These are phyloP conservation scores for Nematostella vectensis DNA, from an alignment of 92 coral and sea anemone genomes.

Conservation along the genomic window DNA sequence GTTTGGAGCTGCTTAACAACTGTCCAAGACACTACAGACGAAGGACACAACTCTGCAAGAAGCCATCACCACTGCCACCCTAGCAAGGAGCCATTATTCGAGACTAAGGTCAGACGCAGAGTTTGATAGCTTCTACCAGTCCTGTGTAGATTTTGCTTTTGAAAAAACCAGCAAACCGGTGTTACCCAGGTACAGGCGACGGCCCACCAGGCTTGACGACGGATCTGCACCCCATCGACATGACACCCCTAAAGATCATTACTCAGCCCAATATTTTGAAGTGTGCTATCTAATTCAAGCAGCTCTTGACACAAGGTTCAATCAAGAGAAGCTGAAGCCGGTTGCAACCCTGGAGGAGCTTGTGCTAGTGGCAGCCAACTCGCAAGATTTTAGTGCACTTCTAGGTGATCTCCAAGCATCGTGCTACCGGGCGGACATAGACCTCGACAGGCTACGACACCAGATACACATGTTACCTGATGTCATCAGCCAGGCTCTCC, in stretches of 20 bases:
- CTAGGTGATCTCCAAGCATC: slow-evolving; percentile 16
- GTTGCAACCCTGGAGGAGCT: slow-evolving; percentile 25
- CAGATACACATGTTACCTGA: slow-evolving; percentile 34
- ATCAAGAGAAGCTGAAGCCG: slow-evolving; percentile 33
- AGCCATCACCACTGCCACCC: no score
- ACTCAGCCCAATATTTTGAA: slow-evolving; percentile 30
- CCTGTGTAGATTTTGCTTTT: no score
- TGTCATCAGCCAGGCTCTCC: slow-evolving; percentile 20
- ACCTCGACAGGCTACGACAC: slow-evolving; percentile 24
- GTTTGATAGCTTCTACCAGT: no score
- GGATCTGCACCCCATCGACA: slow-evolving; percentile 32
- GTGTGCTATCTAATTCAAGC: slow-evolving; percentile 32
- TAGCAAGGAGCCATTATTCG: no score
- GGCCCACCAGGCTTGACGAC: slow-evolving; percentile 34
- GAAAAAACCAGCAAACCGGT: slow-evolving; percentile 23
- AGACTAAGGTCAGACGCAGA: no score
- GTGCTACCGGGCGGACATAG: slow-evolving; percentile 26
- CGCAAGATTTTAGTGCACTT: slow-evolving; percentile 16
- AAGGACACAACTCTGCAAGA: no score
- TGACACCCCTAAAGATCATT: slow-evolving; percentile 19
- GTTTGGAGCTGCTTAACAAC: no score
- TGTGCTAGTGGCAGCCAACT: slow-evolving; percentile 25
- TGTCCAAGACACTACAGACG: no score
- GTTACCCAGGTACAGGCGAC: slow-evolving; percentile 31
- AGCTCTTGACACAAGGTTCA: slow-evolving; percentile 37